phyloP scores from a whole-genome alignment of 2,113 vertebrate genomes.

The Tiliqua scincoides region DNA sequence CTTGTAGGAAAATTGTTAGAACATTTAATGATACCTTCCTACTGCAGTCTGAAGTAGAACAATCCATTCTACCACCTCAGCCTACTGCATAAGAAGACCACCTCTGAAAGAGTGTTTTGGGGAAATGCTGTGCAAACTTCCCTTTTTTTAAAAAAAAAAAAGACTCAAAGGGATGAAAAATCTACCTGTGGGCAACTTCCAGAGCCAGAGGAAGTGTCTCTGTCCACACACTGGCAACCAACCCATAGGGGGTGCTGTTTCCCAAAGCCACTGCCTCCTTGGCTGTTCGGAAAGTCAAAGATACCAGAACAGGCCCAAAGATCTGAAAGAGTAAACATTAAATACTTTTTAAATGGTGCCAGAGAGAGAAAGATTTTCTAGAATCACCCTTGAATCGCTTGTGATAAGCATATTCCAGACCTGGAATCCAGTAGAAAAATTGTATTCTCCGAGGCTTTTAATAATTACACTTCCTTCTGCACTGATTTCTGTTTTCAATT shows the following conservation, averaged over 20 bases:
- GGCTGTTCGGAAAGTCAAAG: slow-evolving; percentile 80
- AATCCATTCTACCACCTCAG: neutral
- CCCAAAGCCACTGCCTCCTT: slow-evolving; percentile 81
- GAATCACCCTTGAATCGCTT: no score
- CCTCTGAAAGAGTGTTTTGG: neutral
- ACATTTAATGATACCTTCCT: neutral
- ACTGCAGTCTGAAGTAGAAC: neutral
- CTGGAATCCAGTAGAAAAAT: no score
- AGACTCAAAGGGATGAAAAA: neutral
- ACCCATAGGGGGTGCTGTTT: slow-evolving; percentile 82
- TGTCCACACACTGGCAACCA: slow-evolving; percentile 87
- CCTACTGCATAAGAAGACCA: neutral
- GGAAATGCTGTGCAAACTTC: neutral
- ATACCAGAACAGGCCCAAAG: slow-evolving; percentile 67
- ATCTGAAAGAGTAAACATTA: slow-evolving; percentile 42
- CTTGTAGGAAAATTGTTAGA: neutral
- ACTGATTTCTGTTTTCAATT: no score
- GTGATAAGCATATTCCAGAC: no score
- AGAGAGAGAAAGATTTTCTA: neutral
- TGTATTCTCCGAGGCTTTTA: no score
- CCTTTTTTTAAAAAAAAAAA: no score
- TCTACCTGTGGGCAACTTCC: slow-evolving; percentile 83
- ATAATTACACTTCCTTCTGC: no score
- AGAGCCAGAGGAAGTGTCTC: slow-evolving; percentile 87
- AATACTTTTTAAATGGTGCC: neutral